Percentiles rank a stretch among this genome's conserved stretches.
Evolutionary conservation across 1,140 invertebrate genomes (phyloP).

Genomic region (Tetramorium parvispinum): DNA sequence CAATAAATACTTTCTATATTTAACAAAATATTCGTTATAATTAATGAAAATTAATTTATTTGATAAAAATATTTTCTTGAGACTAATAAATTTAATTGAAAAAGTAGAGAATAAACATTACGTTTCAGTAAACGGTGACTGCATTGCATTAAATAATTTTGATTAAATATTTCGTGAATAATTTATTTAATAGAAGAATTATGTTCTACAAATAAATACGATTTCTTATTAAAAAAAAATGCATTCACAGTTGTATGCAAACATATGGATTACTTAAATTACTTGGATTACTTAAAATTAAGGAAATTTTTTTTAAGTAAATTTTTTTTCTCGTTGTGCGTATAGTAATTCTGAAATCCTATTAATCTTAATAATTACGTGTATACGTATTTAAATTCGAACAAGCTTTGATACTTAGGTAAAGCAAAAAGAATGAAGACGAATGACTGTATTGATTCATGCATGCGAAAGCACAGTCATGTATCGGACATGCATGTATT

Average conservation of each 20-base stretch:
- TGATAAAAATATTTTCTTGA: background rate
- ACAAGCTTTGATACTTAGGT: background rate
- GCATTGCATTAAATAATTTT: too few species aligned
- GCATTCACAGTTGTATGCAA: too few species aligned
- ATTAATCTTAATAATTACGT: conserved; percentile 9
- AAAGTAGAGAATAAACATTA: too few species aligned
- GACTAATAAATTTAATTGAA: background rate
- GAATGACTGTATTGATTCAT: conserved; percentile 54
- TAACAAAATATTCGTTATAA: background rate
- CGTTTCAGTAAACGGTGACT: too few species aligned
- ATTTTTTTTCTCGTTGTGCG: too few species aligned
- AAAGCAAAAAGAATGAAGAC: conserved; percentile 54
- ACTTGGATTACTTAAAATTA: too few species aligned
- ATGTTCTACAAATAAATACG: too few species aligned
- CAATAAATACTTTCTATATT: background rate
- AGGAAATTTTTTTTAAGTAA: too few species aligned
- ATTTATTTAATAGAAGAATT: too few species aligned
- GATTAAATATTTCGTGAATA: too few species aligned
- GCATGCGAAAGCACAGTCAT: background rate
- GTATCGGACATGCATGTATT: conserved; percentile 11
- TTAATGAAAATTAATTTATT: background rate
- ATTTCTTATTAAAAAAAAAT: too few species aligned
- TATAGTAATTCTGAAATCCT: background rate
- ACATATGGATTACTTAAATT: too few species aligned
- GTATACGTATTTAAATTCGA: background rate